Base-by-base conservation (phyloP, 2,797 vertebrate genomes). In the Sebastiscus tertius region DNA sequence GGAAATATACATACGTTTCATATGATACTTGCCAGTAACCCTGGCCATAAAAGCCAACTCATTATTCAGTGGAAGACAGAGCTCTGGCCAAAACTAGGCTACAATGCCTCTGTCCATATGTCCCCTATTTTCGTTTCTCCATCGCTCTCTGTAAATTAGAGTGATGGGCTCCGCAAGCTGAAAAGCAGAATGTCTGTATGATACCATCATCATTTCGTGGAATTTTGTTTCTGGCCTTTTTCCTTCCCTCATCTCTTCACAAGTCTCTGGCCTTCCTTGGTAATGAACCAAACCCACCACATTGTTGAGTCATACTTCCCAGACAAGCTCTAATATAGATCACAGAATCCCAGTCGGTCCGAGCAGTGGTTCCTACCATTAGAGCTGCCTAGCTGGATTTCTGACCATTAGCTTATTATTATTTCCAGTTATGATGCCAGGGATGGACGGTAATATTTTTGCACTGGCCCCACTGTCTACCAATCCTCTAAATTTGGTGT, bases 251-350 rank as follows among this genome's bases (percentile, higher is more conserved):
- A 42, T 75, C 27, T 70, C 33, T 60, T 86, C 36, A 68, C 46
- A 55, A 68, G 65, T 62, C 63, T 74, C 54, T 80, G 75, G 75
- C 81, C 63, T 42, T 81, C 70, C 31, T 64, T 88, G 79, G 84
- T 82, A 58, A 85, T 83, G 81, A 88, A 89, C 85, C 77, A 92
- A 92, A 91, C 61, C 79, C 72, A 89, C 74, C 75, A 61, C 76
- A 77, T 29, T 81, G 77, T 86, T 93, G 91, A 94, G 82, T 93
- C 93, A 94, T 91, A 77, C 72, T 77, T 81, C 88, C 90, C 84
- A 75, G 62, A 77, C 36, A 87, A 72, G 39, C 63, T 84, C 63
- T 75, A 87, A 87, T 74, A 59, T 49, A 77, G 74, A 84, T 89
- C 77, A 89, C 65, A 72, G 33, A 83, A 70, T 60, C 16, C n/a